A percentile compares a stretch with the other conserved stretches of the same genome.
Evolutionary conservation across 2,113 vertebrate genomes (phyloP).

Genomic region (Myotis lucifugus): DNA sequence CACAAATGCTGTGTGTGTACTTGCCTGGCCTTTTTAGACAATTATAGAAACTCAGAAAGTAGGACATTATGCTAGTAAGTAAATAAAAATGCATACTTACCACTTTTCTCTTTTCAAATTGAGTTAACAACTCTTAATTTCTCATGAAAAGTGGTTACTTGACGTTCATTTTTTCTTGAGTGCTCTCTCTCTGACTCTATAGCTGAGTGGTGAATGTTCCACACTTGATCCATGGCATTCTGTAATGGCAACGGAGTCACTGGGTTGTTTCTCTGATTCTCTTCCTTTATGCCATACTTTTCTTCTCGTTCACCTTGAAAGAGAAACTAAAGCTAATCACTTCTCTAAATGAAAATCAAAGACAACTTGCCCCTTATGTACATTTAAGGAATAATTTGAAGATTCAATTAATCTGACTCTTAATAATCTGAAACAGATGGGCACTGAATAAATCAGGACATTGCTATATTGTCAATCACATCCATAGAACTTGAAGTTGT

Average conservation of each 20-base stretch:
- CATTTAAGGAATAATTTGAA: slow-evolving; percentile 59
- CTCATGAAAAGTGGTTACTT: background rate
- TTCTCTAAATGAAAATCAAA: slow-evolving; percentile 53
- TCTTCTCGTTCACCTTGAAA: slow-evolving; percentile 4
- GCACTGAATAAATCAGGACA: slow-evolving; percentile 77
- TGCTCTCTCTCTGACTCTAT: background rate
- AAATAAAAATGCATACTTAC: background rate
- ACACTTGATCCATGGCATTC: background rate
- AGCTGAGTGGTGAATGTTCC: background rate
- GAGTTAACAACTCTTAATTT: slow-evolving; percentile 4
- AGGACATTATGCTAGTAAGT: background rate
- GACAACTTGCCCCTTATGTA: slow-evolving; percentile 45
- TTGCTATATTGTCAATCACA: slow-evolving; percentile 78
- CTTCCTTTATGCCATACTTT: background rate
- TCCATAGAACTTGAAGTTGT: slow-evolving; percentile 76
- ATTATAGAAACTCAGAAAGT: background rate
- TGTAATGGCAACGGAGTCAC: fast-evolving
- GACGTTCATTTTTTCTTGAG: background rate
- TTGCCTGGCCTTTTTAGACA: background rate
- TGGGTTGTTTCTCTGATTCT: background rate
- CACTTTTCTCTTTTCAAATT: slow-evolving; percentile 12
- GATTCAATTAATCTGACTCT: slow-evolving; percentile 74
- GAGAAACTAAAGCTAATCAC: slow-evolving; percentile 4
- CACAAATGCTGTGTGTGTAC: background rate
- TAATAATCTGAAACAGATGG: slow-evolving; percentile 78